A percentile compares a stretch with the other conserved stretches of the same genome.
phyloP scores from a whole-genome alignment of 1,140 invertebrate genomes.

The Drosophila biarmipes region DNA sequence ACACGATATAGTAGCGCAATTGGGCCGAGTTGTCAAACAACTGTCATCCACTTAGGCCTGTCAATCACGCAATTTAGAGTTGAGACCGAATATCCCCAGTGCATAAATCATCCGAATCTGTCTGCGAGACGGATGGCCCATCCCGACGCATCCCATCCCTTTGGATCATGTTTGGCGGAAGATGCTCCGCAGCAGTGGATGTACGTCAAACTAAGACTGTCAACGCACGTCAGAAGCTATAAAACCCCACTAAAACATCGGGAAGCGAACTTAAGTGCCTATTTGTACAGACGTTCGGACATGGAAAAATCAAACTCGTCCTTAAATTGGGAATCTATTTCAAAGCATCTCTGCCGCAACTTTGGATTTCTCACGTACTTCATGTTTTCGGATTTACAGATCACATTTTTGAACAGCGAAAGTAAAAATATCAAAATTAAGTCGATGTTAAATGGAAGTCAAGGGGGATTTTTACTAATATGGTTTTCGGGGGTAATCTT shows the following conservation, averaged over 20 bases:
- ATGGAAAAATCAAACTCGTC: slow-evolving; percentile 30
- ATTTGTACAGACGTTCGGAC: slow-evolving; percentile 52
- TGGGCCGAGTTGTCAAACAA: slow-evolving; percentile 81
- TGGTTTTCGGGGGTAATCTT: not conserved
- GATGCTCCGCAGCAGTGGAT: slow-evolving; percentile 61
- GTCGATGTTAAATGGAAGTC: not conserved
- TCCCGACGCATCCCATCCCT: slow-evolving; percentile 9
- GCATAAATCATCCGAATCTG: slow-evolving; percentile 72
- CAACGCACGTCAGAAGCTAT: slow-evolving; percentile 79
- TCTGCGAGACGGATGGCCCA: slow-evolving; percentile 46
- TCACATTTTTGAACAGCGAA: slow-evolving; percentile 39
- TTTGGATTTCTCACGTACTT: slow-evolving; percentile 81
- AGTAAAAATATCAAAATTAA: slow-evolving; percentile 14
- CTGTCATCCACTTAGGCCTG: slow-evolving; percentile 83
- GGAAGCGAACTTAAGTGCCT: slow-evolving; percentile 70
- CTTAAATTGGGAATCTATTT: slow-evolving; percentile 39
- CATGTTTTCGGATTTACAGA: slow-evolving; percentile 75
- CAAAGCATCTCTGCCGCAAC: slow-evolving; percentile 39
- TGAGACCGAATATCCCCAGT: slow-evolving; percentile 56
- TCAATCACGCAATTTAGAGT: slow-evolving; percentile 78
- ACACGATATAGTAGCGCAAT: slow-evolving; percentile 65
- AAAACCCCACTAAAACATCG: slow-evolving; percentile 70
- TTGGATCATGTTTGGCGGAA: slow-evolving; percentile 37
- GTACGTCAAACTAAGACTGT: slow-evolving; percentile 74
- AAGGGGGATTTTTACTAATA: slow-evolving; percentile 4